These are phyloP conservation scores for Boleophthalmus pectinirostris DNA, from an alignment of 2,113 vertebrate genomes.

Conservation along the genomic window DNA sequence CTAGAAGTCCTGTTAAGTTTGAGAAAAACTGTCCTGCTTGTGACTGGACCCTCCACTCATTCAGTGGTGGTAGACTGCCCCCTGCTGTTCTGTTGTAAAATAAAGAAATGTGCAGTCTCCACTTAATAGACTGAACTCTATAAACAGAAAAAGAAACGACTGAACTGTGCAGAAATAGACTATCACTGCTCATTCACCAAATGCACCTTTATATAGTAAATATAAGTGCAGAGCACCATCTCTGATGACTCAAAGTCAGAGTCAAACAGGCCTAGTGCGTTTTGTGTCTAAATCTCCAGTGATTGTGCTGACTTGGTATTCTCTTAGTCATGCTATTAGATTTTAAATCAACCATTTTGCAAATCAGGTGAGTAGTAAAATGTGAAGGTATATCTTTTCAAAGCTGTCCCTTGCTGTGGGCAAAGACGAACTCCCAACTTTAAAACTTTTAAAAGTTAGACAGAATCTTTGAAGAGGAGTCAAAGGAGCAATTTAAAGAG, in stretches of 20 bases:
- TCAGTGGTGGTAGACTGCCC: slow-evolving; percentile 77
- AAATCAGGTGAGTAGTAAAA: slow-evolving; percentile 66
- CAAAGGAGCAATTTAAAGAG: slow-evolving; percentile 78
- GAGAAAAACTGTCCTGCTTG: slow-evolving; percentile 64
- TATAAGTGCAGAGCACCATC: slow-evolving; percentile 6
- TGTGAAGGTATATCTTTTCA: slow-evolving; percentile 68
- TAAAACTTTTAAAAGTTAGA: slow-evolving; percentile 73
- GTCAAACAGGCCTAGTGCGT: slow-evolving; percentile 22
- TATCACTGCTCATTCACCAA: slow-evolving; percentile 18
- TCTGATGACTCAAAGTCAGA: slow-evolving; percentile 17
- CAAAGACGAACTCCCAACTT: slow-evolving; percentile 70
- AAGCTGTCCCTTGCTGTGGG: slow-evolving; percentile 76
- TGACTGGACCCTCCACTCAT: slow-evolving; percentile 49
- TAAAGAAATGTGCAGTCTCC: slow-evolving; percentile 1
- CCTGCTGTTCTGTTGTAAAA: slow-evolving; percentile 68
- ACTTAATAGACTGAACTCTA: slow-evolving; percentile 19
- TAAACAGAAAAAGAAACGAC: slow-evolving; percentile 21
- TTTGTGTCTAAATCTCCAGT: slow-evolving; percentile 56
- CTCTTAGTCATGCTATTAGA: slow-evolving; percentile 58
- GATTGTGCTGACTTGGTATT: slow-evolving; percentile 74
- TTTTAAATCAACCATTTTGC: slow-evolving; percentile 63
- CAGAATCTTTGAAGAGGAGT: slow-evolving; percentile 70
- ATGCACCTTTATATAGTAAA: not conserved
- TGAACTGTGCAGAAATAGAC: slow-evolving; percentile 20
- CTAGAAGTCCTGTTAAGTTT: slow-evolving; percentile 73